A percentile compares a stretch with the other conserved stretches of the same genome.
phyloP scores from a whole-genome alignment of 2,113 vertebrate species.

The Rhinopithecus roxellana region DNA sequence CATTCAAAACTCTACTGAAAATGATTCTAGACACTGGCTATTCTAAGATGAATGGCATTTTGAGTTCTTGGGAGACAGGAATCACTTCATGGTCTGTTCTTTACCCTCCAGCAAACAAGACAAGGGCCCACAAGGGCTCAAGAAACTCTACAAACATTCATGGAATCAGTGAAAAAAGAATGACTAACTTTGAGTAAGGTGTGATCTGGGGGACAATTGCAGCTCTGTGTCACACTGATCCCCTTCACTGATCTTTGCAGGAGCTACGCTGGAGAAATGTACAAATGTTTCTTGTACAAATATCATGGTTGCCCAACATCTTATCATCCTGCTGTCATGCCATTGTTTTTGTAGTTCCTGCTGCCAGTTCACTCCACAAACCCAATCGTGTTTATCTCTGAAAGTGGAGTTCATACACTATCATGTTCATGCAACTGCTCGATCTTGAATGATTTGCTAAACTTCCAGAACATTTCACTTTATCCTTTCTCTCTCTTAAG shows the following conservation, averaged over 20 bases:
- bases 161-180: neutral
- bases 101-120: neutral
- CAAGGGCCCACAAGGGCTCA: neutral
- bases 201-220: neutral
- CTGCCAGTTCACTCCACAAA: neutral
- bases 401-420: neutral
- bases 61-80: neutral
- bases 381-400: neutral
- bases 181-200: neutral
- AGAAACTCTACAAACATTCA: neutral
- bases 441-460: neutral
- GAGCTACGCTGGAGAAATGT: neutral
- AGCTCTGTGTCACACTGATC: neutral
- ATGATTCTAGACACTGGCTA: neutral
- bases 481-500: neutral
- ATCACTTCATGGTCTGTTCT: neutral
- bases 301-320: neutral
- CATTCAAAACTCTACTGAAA: neutral
- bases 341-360: neutral
- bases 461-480: neutral
- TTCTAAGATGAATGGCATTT: neutral
- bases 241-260: neutral
- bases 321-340: neutral
- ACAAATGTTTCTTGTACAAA: neutral
- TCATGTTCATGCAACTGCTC: neutral